Evolutionary conservation across 2,888 invertebrate genomes (phyloP).

Genomic region (Timandra comae): DNA sequence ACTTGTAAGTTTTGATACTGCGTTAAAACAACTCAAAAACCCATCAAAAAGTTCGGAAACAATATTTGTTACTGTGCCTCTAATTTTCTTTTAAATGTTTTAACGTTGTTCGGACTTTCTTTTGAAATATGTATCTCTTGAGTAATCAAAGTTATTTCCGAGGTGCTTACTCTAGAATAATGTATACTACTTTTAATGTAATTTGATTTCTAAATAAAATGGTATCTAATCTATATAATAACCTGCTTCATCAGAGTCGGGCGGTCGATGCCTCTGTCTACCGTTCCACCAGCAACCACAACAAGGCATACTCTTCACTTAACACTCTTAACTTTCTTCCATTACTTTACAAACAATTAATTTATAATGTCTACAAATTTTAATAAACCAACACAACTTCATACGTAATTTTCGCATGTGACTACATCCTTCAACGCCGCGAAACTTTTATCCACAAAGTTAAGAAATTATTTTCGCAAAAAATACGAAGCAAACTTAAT

Average conservation of each 20-base stretch:
- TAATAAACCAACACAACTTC: slow-evolving; percentile 10
- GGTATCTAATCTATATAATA: too few relatives aligned
- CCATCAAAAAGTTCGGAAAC: neutral
- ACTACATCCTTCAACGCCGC: slow-evolving; percentile 23
- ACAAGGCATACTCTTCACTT: slow-evolving; percentile 48
- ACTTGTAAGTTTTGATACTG: slow-evolving; percentile 1
- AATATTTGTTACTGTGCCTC: neutral
- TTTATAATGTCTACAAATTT: slow-evolving; percentile 3
- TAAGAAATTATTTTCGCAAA: slow-evolving; percentile 21
- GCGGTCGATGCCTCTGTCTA: slow-evolving; percentile 68
- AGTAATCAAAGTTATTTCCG: too few relatives aligned
- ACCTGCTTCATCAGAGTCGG: slow-evolving; percentile 56
- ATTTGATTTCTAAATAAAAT: too few relatives aligned
- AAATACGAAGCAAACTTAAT: slow-evolving; percentile 20
- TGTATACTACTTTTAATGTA: too few relatives aligned
- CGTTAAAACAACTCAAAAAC: neutral
- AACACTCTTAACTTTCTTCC: slow-evolving; percentile 23
- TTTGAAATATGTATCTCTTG: too few relatives aligned
- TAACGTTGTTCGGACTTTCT: too few relatives aligned
- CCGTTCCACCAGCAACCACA: slow-evolving; percentile 74
- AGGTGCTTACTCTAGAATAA: too few relatives aligned
- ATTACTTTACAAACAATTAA: slow-evolving; percentile 4
- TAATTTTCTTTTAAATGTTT: too few relatives aligned
- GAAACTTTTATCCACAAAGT: slow-evolving; percentile 28
- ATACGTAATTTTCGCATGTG: slow-evolving; percentile 13